Evolutionary conservation across 2,113 vertebrate genomes (phyloP).

Genomic region (Thinocorus orbignyianus): DNA sequence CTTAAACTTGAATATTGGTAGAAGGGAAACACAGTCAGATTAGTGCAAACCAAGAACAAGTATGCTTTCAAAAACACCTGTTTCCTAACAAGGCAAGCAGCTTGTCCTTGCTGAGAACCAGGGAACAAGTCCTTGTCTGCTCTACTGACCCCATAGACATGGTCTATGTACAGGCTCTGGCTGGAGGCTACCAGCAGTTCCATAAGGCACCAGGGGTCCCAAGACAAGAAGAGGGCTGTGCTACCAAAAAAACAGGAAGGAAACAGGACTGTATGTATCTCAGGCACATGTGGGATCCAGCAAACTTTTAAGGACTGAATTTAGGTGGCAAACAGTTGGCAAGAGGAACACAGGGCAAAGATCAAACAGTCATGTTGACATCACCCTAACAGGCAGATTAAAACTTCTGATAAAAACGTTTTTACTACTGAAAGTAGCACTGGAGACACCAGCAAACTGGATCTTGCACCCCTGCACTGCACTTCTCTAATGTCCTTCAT

Average conservation of each 20-base stretch:
- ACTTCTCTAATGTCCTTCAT: background rate
- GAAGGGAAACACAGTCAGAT: background rate
- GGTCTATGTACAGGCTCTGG: background rate
- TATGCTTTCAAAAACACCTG: background rate
- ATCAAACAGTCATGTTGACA: background rate
- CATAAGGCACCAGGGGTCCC: background rate
- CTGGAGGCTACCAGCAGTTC: background rate
- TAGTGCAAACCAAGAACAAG: background rate
- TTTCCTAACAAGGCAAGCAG: background rate
- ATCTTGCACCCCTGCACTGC: background rate
- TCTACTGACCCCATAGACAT: background rate
- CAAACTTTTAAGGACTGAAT: background rate
- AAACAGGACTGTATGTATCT: background rate
- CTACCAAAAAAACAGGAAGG: background rate
- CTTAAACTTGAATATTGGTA: background rate
- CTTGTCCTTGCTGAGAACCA: background rate
- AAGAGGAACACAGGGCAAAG: background rate
- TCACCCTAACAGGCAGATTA: background rate
- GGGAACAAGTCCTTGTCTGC: background rate
- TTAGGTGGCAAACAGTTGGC: background rate
- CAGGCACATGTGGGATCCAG: background rate
- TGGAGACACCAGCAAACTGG: background rate
- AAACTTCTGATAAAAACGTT: background rate
- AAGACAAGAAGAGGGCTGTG: too few relatives aligned
- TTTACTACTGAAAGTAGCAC: background rate